phyloP scores from a whole-genome alignment of 35 echinoderm and acorn worm genomes.

The Eucidaris tribuloides region DNA sequence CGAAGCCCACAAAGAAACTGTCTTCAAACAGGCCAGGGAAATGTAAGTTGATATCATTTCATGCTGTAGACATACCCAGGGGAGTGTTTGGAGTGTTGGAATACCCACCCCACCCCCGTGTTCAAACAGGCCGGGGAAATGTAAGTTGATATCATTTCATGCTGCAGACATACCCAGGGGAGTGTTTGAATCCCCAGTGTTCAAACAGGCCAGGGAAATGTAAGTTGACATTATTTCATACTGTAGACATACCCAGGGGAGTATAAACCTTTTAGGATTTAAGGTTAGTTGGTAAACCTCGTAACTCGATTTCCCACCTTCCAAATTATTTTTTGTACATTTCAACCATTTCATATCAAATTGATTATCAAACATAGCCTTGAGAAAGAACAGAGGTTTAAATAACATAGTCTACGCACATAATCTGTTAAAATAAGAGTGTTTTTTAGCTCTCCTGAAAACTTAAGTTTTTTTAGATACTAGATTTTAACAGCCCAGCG shows the following conservation, averaged over 20 bases:
- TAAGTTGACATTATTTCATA: conserved; percentile 31
- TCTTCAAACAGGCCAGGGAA: conserved; percentile 7
- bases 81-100: conserved; percentile 2
- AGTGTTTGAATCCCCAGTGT: neutral
- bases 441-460: no score
- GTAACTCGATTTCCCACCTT: no score
- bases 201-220: conserved; percentile 24
- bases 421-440: no score
- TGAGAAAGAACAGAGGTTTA: no score
- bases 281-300: no score
- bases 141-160: conserved; percentile 37
- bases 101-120: conserved; percentile 17
- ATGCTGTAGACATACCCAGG: conserved; percentile 31
- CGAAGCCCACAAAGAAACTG: conserved; percentile 31
- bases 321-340: no score
- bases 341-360: no score
- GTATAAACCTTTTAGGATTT: no score
- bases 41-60: conserved; percentile 43
- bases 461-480: no score
- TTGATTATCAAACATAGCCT: no score
- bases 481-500: no score
- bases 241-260: conserved; percentile 31
- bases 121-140: conserved; percentile 12
- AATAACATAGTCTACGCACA: no score
- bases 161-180: conserved; percentile 34